Evolutionary conservation across 64 coral and sea anemone species (phyloP).

Genomic region (Montipora efflorescens): DNA sequence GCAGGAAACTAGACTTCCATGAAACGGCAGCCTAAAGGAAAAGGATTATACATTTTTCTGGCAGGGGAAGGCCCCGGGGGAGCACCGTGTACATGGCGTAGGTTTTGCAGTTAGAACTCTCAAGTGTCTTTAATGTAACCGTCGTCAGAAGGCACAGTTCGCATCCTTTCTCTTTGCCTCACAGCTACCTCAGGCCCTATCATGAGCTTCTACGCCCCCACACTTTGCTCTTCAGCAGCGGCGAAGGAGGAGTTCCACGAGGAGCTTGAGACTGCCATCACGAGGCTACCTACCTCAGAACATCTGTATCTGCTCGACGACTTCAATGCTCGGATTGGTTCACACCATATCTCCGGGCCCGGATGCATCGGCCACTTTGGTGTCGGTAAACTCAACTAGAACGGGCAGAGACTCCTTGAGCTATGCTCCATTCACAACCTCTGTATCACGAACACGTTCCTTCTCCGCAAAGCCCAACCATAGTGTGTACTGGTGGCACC

Average conservation of each 20-base stretch:
- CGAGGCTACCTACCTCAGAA: neutral
- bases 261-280: neutral
- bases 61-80: neutral
- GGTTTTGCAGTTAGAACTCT: conserved; percentile 31
- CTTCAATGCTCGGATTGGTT: conserved; percentile 13
- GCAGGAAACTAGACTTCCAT: neutral
- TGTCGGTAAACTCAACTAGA: conserved; percentile 16
- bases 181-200: conserved; percentile 2
- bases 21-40: neutral
- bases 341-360: neutral
- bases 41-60: conserved; percentile 46
- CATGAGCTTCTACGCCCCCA: neutral
- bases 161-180: neutral
- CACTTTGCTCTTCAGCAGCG: conserved; percentile 4
- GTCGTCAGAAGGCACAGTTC: neutral
- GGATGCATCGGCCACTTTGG: neutral
- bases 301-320: neutral
- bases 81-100: conserved; percentile 7
- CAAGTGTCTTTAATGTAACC: neutral
- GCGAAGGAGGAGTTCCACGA: conserved; percentile 36
- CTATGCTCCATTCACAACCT: conserved; percentile 18
- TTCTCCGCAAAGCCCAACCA: neutral
- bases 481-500: conserved; percentile 5
- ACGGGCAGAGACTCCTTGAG: conserved; percentile 28
- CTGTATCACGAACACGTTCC: conserved; percentile 26